Percentiles rank a stretch among this genome's conserved stretches.
Conservation (phyloP, 2,888 invertebrate species). For the Sphinx pinastri region DNA sequence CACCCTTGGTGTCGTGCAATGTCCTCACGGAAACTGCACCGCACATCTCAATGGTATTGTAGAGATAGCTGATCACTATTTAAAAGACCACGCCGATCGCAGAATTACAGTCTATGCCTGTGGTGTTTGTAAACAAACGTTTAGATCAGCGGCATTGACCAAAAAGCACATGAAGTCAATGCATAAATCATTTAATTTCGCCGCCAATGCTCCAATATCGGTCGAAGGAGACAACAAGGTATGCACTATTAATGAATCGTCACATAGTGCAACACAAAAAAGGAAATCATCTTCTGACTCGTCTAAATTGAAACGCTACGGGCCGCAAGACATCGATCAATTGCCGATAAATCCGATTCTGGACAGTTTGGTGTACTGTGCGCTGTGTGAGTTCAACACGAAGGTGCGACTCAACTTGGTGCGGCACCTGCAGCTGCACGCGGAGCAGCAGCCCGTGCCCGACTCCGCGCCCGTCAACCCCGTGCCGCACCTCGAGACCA, state of each 20-base stretch:
- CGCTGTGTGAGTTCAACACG: slow-evolving; percentile 87
- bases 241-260: slow-evolving; percentile 10
- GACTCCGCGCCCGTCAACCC: slow-evolving; percentile 91
- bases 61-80: slow-evolving; percentile 53
- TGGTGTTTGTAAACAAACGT: slow-evolving; percentile 44
- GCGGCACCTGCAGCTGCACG: slow-evolving; percentile 88
- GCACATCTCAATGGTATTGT: slow-evolving; percentile 29
- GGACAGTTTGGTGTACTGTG: slow-evolving; percentile 85
- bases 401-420: slow-evolving; percentile 89
- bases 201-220: not conserved
- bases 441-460: slow-evolving; percentile 85
- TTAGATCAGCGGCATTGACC: slow-evolving; percentile 31
- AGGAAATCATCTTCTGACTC: slow-evolving; percentile 31
- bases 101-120: slow-evolving; percentile 43
- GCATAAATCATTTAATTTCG: slow-evolving; percentile 42
- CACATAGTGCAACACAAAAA: slow-evolving; percentile 34
- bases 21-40: slow-evolving; percentile 11
- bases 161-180: slow-evolving; percentile 49
- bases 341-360: slow-evolving; percentile 87
- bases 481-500: slow-evolving; percentile 90
- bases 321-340: slow-evolving; percentile 85
- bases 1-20: slow-evolving; percentile 34
- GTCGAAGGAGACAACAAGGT: slow-evolving; percentile 23
- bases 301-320: slow-evolving; percentile 61
- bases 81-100: slow-evolving; percentile 35